Base-by-base conservation (phyloP, 1,140 invertebrate species). In the Megathymus violae region DNA sequence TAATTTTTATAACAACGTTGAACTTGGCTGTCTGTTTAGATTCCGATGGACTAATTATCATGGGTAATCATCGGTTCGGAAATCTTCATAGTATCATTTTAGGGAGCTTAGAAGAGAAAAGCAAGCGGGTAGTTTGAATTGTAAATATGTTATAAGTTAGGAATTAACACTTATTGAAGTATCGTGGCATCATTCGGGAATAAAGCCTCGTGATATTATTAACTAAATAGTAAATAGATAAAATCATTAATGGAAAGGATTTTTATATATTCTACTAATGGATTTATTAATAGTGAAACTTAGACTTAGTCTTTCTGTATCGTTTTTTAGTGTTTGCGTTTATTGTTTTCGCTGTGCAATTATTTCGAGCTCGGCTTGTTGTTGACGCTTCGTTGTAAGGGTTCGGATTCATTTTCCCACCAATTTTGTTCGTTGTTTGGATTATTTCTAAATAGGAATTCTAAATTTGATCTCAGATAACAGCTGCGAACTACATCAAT, bases 251-350 rank as follows among this genome's bases (percentile, higher is more conserved):
- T 82, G 83, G 85, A 85, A 91, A 86, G 88, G 80, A 84, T 86
- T 91, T 88, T 89, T 91, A 87, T 88, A 88, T 91, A 88, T 89
- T 88, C 83, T 88, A 85, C 80, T 90, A 86, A 88, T 88, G 79
- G 84, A 86, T 90, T 85, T 85, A 90, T 88, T 79, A 65, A 81
- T 90, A 90, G 86, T 85, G 73, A 88, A 89, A 86, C 83, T 78
- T 89, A 88, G 86, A 80, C 69, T 76, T 90, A 89, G 85, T 85
- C 74, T 82, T 72, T 78, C 72, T 71, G 69, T 81, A 86, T 78
- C 50, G 71, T 76, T 83, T 85, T 77, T 85, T 86, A 77, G 78
- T 83, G 76, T 88, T 87, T 88, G 80, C 76, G 78, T 89, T 84
- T 78, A 78, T 87, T 86, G 85, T 85, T 91, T 91, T 88, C 86